Percentiles rank a stretch among this genome's conserved stretches.
These are phyloP conservation scores for Ephialtes manifestator DNA, from an alignment of 2,888 invertebrate species.

Conservation along the genomic window DNA sequence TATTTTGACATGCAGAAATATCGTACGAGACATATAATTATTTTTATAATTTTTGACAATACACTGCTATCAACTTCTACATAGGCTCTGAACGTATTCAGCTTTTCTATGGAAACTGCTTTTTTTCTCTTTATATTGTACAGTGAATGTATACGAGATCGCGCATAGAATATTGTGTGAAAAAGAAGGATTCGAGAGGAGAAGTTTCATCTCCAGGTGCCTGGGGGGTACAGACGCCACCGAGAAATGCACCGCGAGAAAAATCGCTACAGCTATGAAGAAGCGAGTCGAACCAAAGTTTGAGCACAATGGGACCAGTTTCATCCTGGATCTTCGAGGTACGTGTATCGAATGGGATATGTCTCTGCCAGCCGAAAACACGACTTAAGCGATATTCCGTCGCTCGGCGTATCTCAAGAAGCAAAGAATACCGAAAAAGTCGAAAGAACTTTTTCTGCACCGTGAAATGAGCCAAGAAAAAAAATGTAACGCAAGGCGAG, in stretches of 20 bases:
- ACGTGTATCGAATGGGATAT: slow-evolving; percentile 49
- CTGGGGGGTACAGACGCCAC: slow-evolving; percentile 44
- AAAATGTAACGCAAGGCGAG: not conserved
- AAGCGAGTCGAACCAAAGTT: slow-evolving; percentile 35
- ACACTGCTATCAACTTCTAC: not conserved
- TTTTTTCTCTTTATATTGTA: slow-evolving; percentile 19
- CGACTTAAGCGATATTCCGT: slow-evolving; percentile 40
- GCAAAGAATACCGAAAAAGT: slow-evolving; percentile 32
- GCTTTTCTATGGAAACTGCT: slow-evolving; percentile 17
- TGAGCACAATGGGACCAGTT: slow-evolving; percentile 52
- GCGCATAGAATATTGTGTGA: slow-evolving; percentile 60
- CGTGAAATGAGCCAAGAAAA: slow-evolving; percentile 40
- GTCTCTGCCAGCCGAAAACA: slow-evolving; percentile 43
- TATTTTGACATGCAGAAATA: not conserved
- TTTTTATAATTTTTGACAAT: not conserved
- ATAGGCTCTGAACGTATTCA: not conserved
- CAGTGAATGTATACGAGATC: slow-evolving; percentile 21
- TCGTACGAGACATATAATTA: not conserved
- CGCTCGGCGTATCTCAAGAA: slow-evolving; percentile 26
- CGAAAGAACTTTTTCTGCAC: slow-evolving; percentile 2
- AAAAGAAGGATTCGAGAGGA: slow-evolving; percentile 51
- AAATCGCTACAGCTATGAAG: slow-evolving; percentile 61
- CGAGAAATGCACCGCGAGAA: slow-evolving; percentile 57
- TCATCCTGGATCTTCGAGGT: slow-evolving; percentile 48
- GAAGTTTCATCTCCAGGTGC: slow-evolving; percentile 59